Base-by-base conservation (phyloP, 2,113 vertebrate genomes). In the Paradoxurus hermaphroditus region DNA sequence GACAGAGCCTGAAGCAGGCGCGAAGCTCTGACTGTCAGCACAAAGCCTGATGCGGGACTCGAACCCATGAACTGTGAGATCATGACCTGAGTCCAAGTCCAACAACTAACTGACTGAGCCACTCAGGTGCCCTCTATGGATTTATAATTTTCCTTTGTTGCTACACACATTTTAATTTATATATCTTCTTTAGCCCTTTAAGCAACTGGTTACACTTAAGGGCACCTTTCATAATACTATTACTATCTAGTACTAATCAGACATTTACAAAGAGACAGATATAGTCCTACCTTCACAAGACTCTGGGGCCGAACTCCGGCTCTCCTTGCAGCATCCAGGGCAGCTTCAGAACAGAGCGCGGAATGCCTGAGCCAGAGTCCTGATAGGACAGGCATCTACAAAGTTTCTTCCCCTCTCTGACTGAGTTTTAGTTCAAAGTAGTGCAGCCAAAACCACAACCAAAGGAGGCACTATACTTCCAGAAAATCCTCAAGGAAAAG, bases 261-360 rank as follows among this genome's bases (percentile, higher is more conserved):
- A 91, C 91, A 88, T 63, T 83, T 95, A 97, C 63, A 65, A 94
- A 95, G 96, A 92, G 91, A 63, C 31, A 27, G 46, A 46, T 44
- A 75, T 46, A 75, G 14, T 46, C 41, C 41, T 41, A 75, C 5
- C 8, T 75, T 46, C 27, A 46, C 14, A 9, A 29, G 73, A 41
- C 27, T 41, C 27, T 27, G 29, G 41, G 72, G 72, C 29, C 1
- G 1, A 41, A 46, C 73, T 31, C 14, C 14, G 14, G 14, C 41
- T 75, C 41, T 75, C 41, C 41, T 46, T 44, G 44, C 25, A 46
- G 41, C 11, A 4, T 21, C 56, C 7, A 36, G 68, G 68, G 36
- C 4, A 39, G 19, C 68, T 72, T 72, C 36, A 72, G 68, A 23
- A 34, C 23, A 25, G 68, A 72, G 19, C 11, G 39, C n/a, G 23